Percentiles rank a stretch among this genome's conserved stretches.
Conservation (phyloP, 1,140 invertebrate species). For the Aradophagus sp. region DNA sequence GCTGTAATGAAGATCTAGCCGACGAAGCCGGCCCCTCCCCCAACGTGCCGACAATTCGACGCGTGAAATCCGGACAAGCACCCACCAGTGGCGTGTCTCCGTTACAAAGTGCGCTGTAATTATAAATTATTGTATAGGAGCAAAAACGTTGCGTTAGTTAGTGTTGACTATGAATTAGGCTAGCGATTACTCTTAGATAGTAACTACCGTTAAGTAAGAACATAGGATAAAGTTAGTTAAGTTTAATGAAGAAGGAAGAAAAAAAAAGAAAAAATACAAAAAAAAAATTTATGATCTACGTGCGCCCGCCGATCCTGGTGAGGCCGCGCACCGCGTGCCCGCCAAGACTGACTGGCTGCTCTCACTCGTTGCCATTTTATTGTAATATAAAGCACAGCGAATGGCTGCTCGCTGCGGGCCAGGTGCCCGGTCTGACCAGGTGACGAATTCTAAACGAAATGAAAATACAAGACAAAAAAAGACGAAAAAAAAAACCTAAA, state of each 20-base stretch:
- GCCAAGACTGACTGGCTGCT: conserved; percentile 73
- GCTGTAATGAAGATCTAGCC: too few species aligned
- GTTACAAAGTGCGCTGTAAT: conserved; percentile 56
- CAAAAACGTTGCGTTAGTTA: conserved; percentile 62
- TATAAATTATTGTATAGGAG: conserved; percentile 65
- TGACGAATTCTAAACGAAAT: conserved; percentile 49
- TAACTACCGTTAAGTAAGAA: conserved; percentile 58
- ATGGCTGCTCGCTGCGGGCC: conserved; percentile 71
- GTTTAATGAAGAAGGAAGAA: conserved; percentile 56
- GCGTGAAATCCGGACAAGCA: too few species aligned
- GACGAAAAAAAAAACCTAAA: conserved; percentile 44
- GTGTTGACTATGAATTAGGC: conserved; percentile 66
- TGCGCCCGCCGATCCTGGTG: conserved; percentile 60
- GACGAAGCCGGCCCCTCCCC: too few species aligned
- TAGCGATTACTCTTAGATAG: conserved; percentile 65
- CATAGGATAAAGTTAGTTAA: conserved; percentile 61
- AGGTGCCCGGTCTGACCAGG: conserved; percentile 69
- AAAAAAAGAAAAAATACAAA: too few species aligned
- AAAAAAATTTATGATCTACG: too few species aligned
- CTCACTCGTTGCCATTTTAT: conserved; percentile 67
- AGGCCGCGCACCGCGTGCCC: conserved; percentile 68
- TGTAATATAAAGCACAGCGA: conserved; percentile 67
- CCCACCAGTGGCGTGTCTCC: conserved; percentile 44
- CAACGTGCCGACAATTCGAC: too few species aligned
- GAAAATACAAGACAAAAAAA: conserved; percentile 35